These are phyloP conservation scores for Triplophysa tibetana DNA, from an alignment of 2,113 vertebrate genomes.

Conservation along the genomic window DNA sequence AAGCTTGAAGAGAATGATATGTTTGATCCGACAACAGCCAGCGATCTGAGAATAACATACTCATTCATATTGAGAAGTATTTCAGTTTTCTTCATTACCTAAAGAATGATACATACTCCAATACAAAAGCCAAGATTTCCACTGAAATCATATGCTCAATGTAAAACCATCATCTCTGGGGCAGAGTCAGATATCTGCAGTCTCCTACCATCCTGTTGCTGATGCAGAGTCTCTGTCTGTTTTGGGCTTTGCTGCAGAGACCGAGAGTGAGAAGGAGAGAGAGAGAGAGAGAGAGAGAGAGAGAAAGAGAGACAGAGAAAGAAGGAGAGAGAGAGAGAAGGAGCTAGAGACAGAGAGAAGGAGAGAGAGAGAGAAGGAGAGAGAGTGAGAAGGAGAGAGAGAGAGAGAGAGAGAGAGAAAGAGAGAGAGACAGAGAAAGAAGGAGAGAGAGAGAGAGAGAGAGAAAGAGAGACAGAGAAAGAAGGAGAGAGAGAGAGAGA, in stretches of 20 bases:
- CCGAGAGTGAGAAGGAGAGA: neutral
- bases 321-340: no score
- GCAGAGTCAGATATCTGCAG: constrained; percentile 20
- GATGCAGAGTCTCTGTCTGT: constrained; percentile 24
- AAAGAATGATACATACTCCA: no score
- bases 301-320: constrained; percentile 10
- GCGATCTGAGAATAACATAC: neutral
- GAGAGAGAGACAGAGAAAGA: constrained; percentile 4
- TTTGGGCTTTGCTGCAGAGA: constrained; percentile 32
- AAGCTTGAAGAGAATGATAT: neutral
- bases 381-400: constrained; percentile 10
- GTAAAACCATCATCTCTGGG: constrained; percentile 22
- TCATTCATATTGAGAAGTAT: no score
- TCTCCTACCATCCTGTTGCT: constrained; percentile 25
- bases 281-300: constrained; percentile 16
- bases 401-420: constrained; percentile 21
- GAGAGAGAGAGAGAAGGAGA: neutral
- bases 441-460: no score
- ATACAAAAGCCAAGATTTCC: neutral
- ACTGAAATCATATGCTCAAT: constrained; percentile 31
- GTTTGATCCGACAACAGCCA: neutral
- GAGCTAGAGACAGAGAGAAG: no score
- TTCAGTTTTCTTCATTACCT: constrained; percentile 1
- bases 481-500: neutral
- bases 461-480: no score